Percentiles rank a stretch among this genome's conserved stretches.
Evolutionary conservation across 2,888 invertebrate species (phyloP).

Genomic region (Plusia festucae): DNA sequence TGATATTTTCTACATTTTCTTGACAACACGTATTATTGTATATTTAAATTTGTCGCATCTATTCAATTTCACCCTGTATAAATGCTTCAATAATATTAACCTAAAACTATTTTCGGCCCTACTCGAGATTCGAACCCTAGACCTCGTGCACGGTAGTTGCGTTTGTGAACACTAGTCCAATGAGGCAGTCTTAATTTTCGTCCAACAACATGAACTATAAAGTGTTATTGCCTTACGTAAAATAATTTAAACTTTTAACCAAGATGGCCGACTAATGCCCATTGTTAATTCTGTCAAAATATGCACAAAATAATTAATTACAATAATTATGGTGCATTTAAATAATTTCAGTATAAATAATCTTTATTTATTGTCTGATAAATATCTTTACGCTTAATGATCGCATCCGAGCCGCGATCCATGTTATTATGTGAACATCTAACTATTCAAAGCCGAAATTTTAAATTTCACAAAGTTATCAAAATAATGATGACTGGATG

Average conservation of each 20-base stretch:
- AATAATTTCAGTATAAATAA: conserved; percentile 36
- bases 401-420: conserved; percentile 23
- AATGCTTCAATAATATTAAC: no score
- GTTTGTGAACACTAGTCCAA: no score
- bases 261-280: not conserved
- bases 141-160: no score
- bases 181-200: no score
- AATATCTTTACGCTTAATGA: conserved; percentile 52
- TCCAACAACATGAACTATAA: no score
- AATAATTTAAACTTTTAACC: not conserved
- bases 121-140: no score
- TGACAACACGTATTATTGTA: no score
- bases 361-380: conserved; percentile 38
- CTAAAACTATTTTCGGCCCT: no score
- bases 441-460: conserved; percentile 35
- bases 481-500: conserved; percentile 29
- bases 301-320: conserved; percentile 24
- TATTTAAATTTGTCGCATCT: no score
- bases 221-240: not conserved
- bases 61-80: no score
- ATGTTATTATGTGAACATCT: conserved; percentile 43
- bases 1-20: no score
- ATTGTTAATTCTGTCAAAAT: conserved; percentile 28
- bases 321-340: conserved; percentile 26
- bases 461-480: conserved; percentile 31